phyloP scores from a whole-genome alignment of 2,113 vertebrate genomes.

The Vombatus ursinus region DNA sequence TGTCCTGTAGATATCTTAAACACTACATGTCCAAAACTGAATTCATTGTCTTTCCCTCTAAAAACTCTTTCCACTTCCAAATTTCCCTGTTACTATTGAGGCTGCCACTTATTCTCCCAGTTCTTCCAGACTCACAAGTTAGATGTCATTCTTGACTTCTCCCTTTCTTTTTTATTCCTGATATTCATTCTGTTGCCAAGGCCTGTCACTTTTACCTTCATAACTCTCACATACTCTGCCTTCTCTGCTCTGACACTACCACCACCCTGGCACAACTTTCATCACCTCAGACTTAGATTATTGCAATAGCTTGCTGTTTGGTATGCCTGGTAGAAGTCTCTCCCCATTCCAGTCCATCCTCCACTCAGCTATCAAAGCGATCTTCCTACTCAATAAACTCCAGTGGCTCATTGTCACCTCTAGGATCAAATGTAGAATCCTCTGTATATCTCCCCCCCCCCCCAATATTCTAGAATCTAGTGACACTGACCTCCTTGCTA shows the following conservation, averaged over 20 bases:
- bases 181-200: neutral
- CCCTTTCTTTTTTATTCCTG: neutral
- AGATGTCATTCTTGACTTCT: neutral
- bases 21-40: neutral
- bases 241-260: neutral
- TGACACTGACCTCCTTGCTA: neutral
- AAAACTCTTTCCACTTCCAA: neutral
- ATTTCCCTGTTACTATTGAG: neutral
- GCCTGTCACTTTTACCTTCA: too few relatives aligned
- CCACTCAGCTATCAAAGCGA: neutral
- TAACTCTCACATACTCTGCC: too few relatives aligned
- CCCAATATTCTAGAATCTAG: neutral
- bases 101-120: neutral
- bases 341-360: neutral
- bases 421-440: neutral
- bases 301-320: too few relatives aligned
- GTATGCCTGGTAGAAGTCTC: neutral
- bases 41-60: neutral
- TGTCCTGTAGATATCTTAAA: neutral
- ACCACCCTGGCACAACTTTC: neutral
- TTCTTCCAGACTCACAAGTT: neutral
- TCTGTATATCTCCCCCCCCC: neutral
- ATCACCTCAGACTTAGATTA: too few relatives aligned
- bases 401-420: neutral
- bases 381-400: neutral